Conservation (phyloP, 2,888 invertebrate genomes). For the Tetheella fluctuosa region DNA sequence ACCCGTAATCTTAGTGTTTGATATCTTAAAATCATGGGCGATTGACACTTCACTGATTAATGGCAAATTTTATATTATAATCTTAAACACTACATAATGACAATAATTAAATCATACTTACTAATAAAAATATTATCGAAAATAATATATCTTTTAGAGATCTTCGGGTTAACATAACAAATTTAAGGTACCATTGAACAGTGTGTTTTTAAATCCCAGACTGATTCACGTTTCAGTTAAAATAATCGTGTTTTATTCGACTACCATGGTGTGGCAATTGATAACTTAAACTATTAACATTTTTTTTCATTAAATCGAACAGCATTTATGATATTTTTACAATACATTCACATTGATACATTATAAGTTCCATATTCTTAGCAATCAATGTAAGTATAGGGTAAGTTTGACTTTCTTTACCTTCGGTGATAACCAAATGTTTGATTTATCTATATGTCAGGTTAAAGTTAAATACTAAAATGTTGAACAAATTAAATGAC, state of each 20-base stretch:
- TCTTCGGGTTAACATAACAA: constrained; percentile 28
- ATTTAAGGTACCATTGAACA: neutral
- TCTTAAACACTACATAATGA: constrained; percentile 24
- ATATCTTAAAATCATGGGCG: constrained; percentile 22
- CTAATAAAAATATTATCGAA: constrained; percentile 20
- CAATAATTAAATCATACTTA: neutral
- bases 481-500: too few species aligned
- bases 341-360: neutral
- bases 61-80: constrained; percentile 1
- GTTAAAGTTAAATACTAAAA: too few species aligned
- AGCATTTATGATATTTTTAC: neutral
- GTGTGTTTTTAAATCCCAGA: neutral
- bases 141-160: constrained; percentile 34
- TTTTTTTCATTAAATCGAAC: neutral
- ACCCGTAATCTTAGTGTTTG: constrained; percentile 40
- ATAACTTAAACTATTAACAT: too few species aligned
- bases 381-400: neutral
- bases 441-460: neutral
- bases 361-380: neutral
- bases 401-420: neutral
- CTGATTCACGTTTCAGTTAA: too few species aligned
- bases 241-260: too few species aligned
- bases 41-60: constrained; percentile 17
- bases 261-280: too few species aligned
- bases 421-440: neutral